Conservation (phyloP, 2,113 vertebrate genomes). For the Raja brachyura region DNA sequence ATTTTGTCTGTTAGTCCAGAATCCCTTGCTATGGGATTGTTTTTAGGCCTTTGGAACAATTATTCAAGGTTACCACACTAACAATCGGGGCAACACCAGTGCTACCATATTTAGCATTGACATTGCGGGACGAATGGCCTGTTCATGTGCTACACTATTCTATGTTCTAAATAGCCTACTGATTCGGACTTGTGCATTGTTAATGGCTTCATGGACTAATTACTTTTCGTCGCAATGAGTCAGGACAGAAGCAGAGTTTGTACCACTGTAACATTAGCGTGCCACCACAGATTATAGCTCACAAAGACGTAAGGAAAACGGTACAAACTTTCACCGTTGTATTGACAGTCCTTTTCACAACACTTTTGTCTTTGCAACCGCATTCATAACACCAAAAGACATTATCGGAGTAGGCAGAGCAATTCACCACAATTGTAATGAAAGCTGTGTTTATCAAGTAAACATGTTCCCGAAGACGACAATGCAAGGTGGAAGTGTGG, state of each 20-base stretch:
- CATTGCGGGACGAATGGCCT: too few species aligned
- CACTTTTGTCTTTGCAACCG: conserved; percentile 11
- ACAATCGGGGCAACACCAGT: too few species aligned
- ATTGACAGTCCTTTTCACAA: conserved; percentile 6
- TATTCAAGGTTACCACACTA: neutral
- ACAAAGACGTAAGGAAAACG: neutral
- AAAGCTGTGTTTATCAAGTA: conserved; percentile 43
- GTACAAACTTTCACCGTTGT: neutral
- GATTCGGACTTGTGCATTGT: neutral
- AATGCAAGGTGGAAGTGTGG: conserved; percentile 45
- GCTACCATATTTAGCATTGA: too few species aligned
- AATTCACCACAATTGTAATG: conserved; percentile 18
- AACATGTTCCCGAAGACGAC: conserved; percentile 39
- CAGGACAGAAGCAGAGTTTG: neutral
- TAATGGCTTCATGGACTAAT: neutral
- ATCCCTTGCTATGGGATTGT: neutral
- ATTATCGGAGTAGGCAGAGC: neutral
- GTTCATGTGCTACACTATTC: too few species aligned
- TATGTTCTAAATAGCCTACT: neutral
- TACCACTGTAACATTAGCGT: neutral
- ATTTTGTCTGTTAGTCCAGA: too few species aligned
- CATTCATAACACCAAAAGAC: conserved; percentile 23
- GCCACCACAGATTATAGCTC: neutral
- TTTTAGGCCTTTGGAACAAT: neutral
- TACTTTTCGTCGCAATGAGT: neutral